Base-by-base conservation (phyloP, 2,797 vertebrate genomes). In the Rousettus madagascariensis region DNA sequence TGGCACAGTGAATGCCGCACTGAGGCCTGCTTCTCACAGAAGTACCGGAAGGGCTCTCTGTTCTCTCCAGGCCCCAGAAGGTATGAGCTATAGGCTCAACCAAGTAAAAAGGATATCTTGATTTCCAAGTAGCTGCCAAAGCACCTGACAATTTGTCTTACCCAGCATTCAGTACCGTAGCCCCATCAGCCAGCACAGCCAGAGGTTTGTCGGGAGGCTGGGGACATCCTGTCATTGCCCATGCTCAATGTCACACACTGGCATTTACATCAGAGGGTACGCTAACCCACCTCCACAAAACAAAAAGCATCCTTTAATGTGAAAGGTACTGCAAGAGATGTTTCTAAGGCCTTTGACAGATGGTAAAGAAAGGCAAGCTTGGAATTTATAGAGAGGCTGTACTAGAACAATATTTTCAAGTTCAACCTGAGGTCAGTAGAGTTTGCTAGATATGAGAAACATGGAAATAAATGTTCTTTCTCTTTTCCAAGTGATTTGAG, bases 401-500 rank as follows among this genome's bases (percentile, higher is more conserved):
- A 26, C 77, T 57, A 86, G 96, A 95, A 95, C 92, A 87, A 63
- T 94, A 89, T 97, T 98, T 96, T 86, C 89, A 87, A 95, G 97
- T 97, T 97, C 97, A 97, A 63, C 36, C 24, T 63, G 24, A 95
- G 97, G 97, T 97, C 97, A 97, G 69, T 51, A 88, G 90, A 96
- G 83, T 97, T 97, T 95, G 96, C 85, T 96, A 96, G 97, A 97
- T 97, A 96, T 57, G 91, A 94, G 96, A 97, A 97, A 95, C 96
- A 96, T 97, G 95, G 97, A 98, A 98, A 98, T 96, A 97, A 97
- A 97, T 96, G 97, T 97, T 96, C 95, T 95, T 97, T 98, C 92
- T 84, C 97, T 97, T 96, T 97, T 97, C 95, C 96, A 97, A 92
- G 89, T 46, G 3, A 95, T 96, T 51, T 38, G 90, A 97, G 95